These are phyloP conservation scores for Leucoptera coffeella DNA, from an alignment of 2,888 invertebrate genomes.

Conservation along the genomic window DNA sequence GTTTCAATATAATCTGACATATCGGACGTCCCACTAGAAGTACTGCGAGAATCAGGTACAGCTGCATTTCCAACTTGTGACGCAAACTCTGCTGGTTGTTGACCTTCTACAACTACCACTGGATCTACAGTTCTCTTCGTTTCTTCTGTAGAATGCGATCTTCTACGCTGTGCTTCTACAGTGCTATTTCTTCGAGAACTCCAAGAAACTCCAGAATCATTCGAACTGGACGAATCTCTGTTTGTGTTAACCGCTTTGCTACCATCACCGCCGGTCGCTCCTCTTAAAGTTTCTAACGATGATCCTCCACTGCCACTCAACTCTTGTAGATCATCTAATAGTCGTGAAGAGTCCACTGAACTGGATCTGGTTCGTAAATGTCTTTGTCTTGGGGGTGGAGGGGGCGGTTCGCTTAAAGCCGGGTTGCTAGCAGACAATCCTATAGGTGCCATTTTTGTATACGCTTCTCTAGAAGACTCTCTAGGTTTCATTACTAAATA, in stretches of 20 bases:
- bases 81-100: too few species aligned
- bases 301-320: slow-evolving; percentile 40
- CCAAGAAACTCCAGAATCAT: slow-evolving; percentile 73
- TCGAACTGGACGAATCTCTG: slow-evolving; percentile 75
- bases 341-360: slow-evolving; percentile 68
- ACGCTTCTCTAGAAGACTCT: slow-evolving; percentile 37
- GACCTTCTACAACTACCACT: too few species aligned
- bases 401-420: slow-evolving; percentile 54
- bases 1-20: slow-evolving; percentile 88
- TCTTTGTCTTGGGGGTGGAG: too few species aligned
- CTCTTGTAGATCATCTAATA: slow-evolving; percentile 57
- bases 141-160: too few species aligned
- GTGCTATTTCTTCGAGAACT: too few species aligned
- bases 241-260: too few species aligned
- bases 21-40: slow-evolving; percentile 79
- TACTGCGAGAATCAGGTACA: slow-evolving; percentile 68
- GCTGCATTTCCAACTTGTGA: slow-evolving; percentile 18
- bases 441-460: slow-evolving; percentile 71
- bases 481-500: slow-evolving; percentile 64
- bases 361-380: slow-evolving; percentile 65
- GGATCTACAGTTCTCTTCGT: too few species aligned
- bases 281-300: slow-evolving; percentile 42
- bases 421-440: slow-evolving; percentile 60
- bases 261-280: too few species aligned
- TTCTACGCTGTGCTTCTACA: too few species aligned